These are phyloP conservation scores for Bungarus multicinctus DNA, from an alignment of 2,113 vertebrate genomes.

Conservation along the genomic window DNA sequence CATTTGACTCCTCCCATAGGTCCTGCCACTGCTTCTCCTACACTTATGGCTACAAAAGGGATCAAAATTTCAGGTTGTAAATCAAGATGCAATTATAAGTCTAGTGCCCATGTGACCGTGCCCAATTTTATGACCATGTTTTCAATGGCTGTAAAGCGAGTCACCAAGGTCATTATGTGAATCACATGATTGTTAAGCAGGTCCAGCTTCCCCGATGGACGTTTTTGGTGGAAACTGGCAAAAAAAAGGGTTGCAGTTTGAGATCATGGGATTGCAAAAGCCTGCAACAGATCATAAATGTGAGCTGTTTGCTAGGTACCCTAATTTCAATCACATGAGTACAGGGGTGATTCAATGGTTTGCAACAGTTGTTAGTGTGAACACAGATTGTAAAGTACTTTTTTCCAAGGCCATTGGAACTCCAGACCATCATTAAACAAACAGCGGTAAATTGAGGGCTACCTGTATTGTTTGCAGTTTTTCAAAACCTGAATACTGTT, in stretches of 20 bases:
- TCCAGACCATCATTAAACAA: too few relatives aligned
- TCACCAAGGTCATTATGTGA: neutral
- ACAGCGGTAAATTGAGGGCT: neutral
- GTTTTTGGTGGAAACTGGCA: neutral
- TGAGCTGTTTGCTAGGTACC: neutral
- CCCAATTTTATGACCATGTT: neutral
- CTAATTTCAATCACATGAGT: neutral
- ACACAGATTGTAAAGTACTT: neutral
- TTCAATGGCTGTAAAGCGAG: neutral
- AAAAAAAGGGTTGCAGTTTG: neutral
- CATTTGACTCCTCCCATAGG: neutral
- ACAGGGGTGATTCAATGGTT: neutral
- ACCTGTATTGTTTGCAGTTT: neutral
- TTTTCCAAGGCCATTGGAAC: neutral
- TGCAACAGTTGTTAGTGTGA: neutral
- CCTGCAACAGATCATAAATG: neutral
- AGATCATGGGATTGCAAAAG: neutral
- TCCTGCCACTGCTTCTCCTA: neutral
- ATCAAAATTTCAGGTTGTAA: neutral
- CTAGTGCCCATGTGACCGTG: neutral
- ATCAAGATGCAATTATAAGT: neutral
- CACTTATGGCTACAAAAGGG: neutral
- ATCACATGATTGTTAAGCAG: neutral
- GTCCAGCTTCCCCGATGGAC: neutral
- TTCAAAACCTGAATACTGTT: neutral